These are phyloP conservation scores for Sipha maydis DNA, from an alignment of 2,888 invertebrate genomes.

Conservation along the genomic window DNA sequence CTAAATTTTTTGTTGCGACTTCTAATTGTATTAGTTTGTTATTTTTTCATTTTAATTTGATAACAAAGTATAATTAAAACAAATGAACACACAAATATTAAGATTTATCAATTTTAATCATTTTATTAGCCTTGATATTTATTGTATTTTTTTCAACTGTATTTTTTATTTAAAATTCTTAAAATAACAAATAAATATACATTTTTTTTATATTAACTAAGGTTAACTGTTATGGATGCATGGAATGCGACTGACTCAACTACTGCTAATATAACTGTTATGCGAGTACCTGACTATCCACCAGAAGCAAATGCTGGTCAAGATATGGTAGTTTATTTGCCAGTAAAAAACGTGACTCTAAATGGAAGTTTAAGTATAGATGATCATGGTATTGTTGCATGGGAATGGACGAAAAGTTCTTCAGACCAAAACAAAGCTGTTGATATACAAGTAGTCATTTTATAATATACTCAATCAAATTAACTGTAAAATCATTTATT, in stretches of 20 bases:
- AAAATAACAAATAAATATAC: not conserved
- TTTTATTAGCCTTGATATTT: not conserved
- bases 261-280: slow-evolving; percentile 86
- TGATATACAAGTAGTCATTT: slow-evolving; percentile 78
- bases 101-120: not conserved
- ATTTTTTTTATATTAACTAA: slow-evolving; percentile 65
- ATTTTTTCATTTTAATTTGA: not conserved
- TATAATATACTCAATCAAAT: no score
- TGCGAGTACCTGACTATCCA: slow-evolving; percentile 88
- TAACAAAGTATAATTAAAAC: not conserved
- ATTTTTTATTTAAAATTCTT: not conserved
- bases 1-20: not conserved
- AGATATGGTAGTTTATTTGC: slow-evolving; percentile 89
- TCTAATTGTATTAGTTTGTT: not conserved
- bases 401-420: slow-evolving; percentile 95
- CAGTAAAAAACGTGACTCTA: slow-evolving; percentile 85
- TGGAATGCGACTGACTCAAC: slow-evolving; percentile 88
- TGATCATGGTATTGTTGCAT: slow-evolving; percentile 90
- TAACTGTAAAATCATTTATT: not conserved
- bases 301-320: slow-evolving; percentile 94
- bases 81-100: not conserved
- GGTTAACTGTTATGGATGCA: slow-evolving; percentile 89
- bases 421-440: slow-evolving; percentile 86
- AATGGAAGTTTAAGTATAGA: slow-evolving; percentile 93
- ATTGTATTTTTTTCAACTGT: not conserved